Evolutionary conservation across 2,888 invertebrate species (phyloP).

Genomic region (Octonoba sinensis): DNA sequence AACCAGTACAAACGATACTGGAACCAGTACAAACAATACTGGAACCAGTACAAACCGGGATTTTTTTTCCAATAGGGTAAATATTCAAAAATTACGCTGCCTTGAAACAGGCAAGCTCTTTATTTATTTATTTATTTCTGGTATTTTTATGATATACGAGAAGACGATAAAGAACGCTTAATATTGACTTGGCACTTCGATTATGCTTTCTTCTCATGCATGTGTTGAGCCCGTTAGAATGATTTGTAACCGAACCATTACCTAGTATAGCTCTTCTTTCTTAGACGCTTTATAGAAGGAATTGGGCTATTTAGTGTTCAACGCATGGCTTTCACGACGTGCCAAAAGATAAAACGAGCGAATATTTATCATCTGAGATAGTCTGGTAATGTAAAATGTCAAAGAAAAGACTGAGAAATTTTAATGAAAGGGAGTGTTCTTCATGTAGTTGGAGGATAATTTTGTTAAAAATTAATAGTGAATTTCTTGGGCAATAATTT

Average conservation of each 20-base stretch:
- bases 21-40: no score
- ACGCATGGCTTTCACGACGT: slow-evolving; percentile 36
- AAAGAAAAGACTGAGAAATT: no score
- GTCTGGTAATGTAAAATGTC: background rate
- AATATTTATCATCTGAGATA: slow-evolving; percentile 38
- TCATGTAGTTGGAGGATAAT: no score
- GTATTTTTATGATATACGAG: slow-evolving; percentile 56
- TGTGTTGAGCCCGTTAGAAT: slow-evolving; percentile 31
- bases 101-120: no score
- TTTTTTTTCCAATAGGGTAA: no score
- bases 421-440: no score
- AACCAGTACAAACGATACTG: no score
- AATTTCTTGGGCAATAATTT: no score
- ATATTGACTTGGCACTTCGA: slow-evolving; percentile 51
- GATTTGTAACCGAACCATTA: slow-evolving; percentile 53
- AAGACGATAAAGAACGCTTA: slow-evolving; percentile 48
- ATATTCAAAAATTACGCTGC: no score
- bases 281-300: slow-evolving; percentile 16
- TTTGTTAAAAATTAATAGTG: no score
- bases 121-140: background rate
- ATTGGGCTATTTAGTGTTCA: slow-evolving; percentile 29
- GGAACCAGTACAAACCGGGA: no score
- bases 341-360: slow-evolving; percentile 27
- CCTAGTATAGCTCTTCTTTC: slow-evolving; percentile 31
- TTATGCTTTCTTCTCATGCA: slow-evolving; percentile 22